A percentile compares a stretch with the other conserved stretches of the same genome.
Evolutionary conservation across 2,888 invertebrate genomes (phyloP).

Genomic region (Agrotis segetum): DNA sequence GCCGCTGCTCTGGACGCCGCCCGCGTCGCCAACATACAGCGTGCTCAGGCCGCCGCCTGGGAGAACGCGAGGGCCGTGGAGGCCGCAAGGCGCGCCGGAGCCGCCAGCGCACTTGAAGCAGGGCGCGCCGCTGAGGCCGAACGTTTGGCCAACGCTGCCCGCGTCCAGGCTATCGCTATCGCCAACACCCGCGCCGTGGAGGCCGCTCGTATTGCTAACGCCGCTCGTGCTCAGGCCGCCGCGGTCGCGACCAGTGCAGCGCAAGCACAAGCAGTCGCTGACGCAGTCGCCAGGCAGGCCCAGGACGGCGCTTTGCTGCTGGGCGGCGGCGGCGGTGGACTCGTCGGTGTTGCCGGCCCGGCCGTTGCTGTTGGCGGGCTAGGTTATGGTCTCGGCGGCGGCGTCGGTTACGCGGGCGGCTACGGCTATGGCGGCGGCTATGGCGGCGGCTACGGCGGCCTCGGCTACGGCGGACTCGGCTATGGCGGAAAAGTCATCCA

Average conservation of each 20-base stretch:
- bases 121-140: slow-evolving; percentile 64
- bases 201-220: slow-evolving; percentile 83
- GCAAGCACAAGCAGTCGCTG: slow-evolving; percentile 70
- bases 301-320: slow-evolving; percentile 80
- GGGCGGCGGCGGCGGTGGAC: slow-evolving; percentile 70
- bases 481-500: slow-evolving; percentile 49
- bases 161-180: slow-evolving; percentile 85
- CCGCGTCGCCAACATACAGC: slow-evolving; percentile 84
- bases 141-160: slow-evolving; percentile 84
- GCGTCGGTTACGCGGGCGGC: slow-evolving; percentile 21
- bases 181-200: slow-evolving; percentile 86
- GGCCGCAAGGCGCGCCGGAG: slow-evolving; percentile 79
- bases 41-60: slow-evolving; percentile 86
- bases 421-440: slow-evolving; percentile 49
- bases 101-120: slow-evolving; percentile 69
- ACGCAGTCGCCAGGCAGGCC: slow-evolving; percentile 73
- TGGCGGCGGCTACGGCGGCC: slow-evolving; percentile 44
- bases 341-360: slow-evolving; percentile 50
- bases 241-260: slow-evolving; percentile 63
- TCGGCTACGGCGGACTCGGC: slow-evolving; percentile 52
- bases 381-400: slow-evolving; percentile 60
- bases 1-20: slow-evolving; percentile 86
- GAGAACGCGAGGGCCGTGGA: slow-evolving; percentile 86
- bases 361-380: slow-evolving; percentile 65
- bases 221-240: slow-evolving; percentile 68